These are phyloP conservation scores for Dryas iulia DNA, from an alignment of 1,140 invertebrate genomes.

Conservation along the genomic window DNA sequence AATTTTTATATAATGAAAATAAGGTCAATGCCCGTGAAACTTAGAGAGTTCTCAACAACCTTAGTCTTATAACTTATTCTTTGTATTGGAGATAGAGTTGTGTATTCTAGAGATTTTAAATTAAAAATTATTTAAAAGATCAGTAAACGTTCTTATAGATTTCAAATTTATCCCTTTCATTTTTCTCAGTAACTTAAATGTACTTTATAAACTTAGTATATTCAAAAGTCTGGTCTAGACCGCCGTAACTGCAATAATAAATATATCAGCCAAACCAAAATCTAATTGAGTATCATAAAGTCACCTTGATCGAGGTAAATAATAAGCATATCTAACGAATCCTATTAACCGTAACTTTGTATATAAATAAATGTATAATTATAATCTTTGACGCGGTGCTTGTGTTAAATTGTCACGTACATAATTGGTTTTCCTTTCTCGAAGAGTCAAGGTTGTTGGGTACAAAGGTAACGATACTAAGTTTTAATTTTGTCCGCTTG, in stretches of 20 bases:
- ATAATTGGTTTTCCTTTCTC: conserved; percentile 4
- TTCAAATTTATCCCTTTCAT: too few relatives aligned
- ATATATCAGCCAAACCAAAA: not conserved
- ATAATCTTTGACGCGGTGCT: not conserved
- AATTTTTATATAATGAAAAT: too few relatives aligned
- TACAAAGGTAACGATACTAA: not conserved
- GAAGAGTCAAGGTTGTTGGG: not conserved
- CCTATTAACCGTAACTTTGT: not conserved
- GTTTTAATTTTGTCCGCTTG: not conserved
- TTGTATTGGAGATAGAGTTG: too few relatives aligned
- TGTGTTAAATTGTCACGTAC: not conserved
- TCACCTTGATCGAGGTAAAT: not conserved
- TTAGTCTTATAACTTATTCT: too few relatives aligned
- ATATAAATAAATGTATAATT: not conserved
- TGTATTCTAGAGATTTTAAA: too few relatives aligned
- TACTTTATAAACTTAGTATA: too few relatives aligned
- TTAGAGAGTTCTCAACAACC: too few relatives aligned
- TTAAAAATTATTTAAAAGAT: too few relatives aligned
- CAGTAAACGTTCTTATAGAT: too few relatives aligned
- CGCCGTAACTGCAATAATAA: not conserved
- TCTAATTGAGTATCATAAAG: not conserved
- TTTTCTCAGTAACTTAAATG: too few relatives aligned
- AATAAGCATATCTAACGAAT: not conserved
- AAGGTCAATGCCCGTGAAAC: too few relatives aligned
- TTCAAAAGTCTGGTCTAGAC: too few relatives aligned